Conservation (phyloP, 2,113 vertebrate genomes). For the Grantiella picta region DNA sequence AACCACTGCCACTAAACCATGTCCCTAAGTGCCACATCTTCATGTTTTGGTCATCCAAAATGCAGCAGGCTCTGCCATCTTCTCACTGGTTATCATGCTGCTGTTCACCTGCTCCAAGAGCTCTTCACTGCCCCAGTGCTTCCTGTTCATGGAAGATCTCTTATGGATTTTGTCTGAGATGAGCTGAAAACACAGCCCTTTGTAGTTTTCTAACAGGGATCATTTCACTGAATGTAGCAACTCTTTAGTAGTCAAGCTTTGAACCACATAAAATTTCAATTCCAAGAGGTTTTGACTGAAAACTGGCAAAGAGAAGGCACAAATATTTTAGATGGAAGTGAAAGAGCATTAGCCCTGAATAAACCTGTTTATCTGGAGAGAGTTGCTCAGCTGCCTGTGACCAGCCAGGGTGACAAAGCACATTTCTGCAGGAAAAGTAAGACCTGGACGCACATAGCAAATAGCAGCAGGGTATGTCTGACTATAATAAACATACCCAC, state of each 20-base stretch:
- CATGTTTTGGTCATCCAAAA: background rate
- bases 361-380: background rate
- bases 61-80: background rate
- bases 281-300: background rate
- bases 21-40: background rate
- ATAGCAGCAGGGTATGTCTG: background rate
- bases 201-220: background rate
- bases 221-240: background rate
- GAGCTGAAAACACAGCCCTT: background rate
- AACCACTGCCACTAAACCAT: background rate
- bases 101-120: background rate
- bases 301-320: background rate
- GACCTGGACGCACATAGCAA: background rate
- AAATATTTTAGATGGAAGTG: background rate
- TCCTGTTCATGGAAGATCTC: background rate
- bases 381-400: background rate
- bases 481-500: background rate
- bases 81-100: background rate
- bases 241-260: background rate
- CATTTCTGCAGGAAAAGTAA: background rate
- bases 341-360: background rate
- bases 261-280: background rate
- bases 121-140: background rate
- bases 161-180: background rate
- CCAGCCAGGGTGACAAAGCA: constrained; percentile 8